Conservation (phyloP, 2,888 invertebrate species). For the Muschampia plurimacula region DNA sequence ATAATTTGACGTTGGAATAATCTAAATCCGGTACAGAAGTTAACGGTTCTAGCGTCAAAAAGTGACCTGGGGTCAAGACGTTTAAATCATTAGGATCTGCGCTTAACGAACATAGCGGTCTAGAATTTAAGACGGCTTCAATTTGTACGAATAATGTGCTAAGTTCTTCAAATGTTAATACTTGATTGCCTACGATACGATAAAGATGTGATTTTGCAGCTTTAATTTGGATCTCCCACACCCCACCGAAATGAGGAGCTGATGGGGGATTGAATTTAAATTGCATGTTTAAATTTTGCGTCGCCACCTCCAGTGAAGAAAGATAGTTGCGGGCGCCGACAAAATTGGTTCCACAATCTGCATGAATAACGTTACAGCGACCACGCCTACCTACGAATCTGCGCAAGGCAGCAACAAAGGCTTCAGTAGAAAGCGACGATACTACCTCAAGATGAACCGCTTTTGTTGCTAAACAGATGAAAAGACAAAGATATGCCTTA, state of each 20-base stretch:
- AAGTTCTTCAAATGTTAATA: constrained; percentile 35
- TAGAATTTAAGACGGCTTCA: constrained; percentile 26
- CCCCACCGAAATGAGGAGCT: constrained; percentile 38
- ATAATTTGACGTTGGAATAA: constrained; percentile 9
- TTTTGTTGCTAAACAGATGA: background rate
- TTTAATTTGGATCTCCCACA: constrained; percentile 40
- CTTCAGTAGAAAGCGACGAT: constrained; percentile 13
- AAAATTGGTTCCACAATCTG: constrained; percentile 1
- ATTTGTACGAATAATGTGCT: constrained; percentile 19
- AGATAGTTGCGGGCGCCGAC: constrained; percentile 1
- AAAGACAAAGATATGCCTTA: constrained; percentile 4
- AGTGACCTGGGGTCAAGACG: constrained; percentile 6
- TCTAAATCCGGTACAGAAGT: constrained; percentile 1
- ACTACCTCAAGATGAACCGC: constrained; percentile 11
- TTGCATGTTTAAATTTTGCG: constrained; percentile 23
- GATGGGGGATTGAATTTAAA: constrained; percentile 31
- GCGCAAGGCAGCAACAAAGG: constrained; percentile 15
- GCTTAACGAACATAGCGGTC: constrained; percentile 21
- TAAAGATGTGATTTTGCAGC: constrained; percentile 35
- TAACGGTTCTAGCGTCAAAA: constrained; percentile 9
- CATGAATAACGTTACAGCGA: background rate
- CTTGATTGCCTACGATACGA: constrained; percentile 36
- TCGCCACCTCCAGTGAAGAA: constrained; percentile 1
- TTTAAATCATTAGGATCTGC: constrained; percentile 12
- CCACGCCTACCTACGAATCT: constrained; percentile 19